Evolutionary conservation across 2,113 vertebrate genomes (phyloP).

Genomic region (Chionodraco myersi): DNA sequence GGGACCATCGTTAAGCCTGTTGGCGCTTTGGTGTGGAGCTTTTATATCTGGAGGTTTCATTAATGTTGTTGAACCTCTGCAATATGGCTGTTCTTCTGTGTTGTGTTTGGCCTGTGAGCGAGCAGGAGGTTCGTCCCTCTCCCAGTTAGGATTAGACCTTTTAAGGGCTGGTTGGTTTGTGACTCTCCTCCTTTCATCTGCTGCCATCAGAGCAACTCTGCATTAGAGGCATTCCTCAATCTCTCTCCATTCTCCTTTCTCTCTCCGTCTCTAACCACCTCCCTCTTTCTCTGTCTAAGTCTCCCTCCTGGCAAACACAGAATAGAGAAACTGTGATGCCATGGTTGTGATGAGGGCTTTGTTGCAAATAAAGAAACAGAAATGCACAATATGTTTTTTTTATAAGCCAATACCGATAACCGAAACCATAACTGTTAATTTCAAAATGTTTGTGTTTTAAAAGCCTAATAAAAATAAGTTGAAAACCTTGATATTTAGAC

Average conservation of each 20-base stretch:
- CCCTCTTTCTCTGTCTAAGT: too few species aligned
- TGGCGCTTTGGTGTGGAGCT: slow-evolving; percentile 9
- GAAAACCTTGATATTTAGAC: too few species aligned
- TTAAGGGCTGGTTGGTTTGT: slow-evolving; percentile 65
- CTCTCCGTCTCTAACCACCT: not conserved
- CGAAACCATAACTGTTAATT: too few species aligned
- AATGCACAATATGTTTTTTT: too few species aligned
- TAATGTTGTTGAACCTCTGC: slow-evolving; percentile 34
- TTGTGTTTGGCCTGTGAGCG: slow-evolving; percentile 3
- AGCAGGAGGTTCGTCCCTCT: slow-evolving; percentile 32
- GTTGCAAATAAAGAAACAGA: too few species aligned
- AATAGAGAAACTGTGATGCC: too few species aligned
- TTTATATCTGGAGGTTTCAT: slow-evolving; percentile 33
- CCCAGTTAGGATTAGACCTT: slow-evolving; percentile 68
- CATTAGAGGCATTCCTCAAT: slow-evolving; percentile 62
- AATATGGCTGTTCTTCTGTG: slow-evolving; percentile 13
- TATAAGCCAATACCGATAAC: too few species aligned
- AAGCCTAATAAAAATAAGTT: too few species aligned
- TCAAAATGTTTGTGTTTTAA: too few species aligned
- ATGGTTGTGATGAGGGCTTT: too few species aligned
- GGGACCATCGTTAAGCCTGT: not conserved
- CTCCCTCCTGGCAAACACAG: too few species aligned
- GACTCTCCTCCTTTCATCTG: slow-evolving; percentile 64
- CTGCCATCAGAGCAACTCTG: slow-evolving; percentile 63
- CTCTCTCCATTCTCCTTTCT: not conserved